A percentile compares a stretch with the other conserved stretches of the same genome.
These are phyloP conservation scores for Patella depressa DNA, from an alignment of 2,888 invertebrate species.

Conservation along the genomic window DNA sequence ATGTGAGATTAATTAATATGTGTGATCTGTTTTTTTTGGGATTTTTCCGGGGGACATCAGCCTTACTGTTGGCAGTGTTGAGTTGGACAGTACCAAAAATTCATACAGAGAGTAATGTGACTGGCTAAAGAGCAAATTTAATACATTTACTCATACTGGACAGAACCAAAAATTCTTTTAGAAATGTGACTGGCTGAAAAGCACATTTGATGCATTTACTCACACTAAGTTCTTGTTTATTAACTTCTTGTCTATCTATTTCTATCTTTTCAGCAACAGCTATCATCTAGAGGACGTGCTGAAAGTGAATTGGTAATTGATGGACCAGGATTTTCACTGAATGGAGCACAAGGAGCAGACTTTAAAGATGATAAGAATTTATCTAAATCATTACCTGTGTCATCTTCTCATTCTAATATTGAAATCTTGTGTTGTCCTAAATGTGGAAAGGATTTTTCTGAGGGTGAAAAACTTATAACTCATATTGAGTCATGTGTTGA, in stretches of 20 bases:
- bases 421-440: constrained; percentile 56
- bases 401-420: neutral
- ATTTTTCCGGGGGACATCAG: no score
- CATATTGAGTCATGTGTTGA: constrained; percentile 61
- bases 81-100: no score
- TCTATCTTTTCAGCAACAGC: neutral
- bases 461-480: constrained; percentile 49
- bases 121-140: no score
- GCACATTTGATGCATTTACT: no score
- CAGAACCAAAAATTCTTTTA: no score
- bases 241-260: neutral
- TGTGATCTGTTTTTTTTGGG: no score
- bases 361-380: neutral
- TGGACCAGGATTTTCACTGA: neutral
- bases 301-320: neutral
- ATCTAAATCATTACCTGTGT: neutral
- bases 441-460: constrained; percentile 52
- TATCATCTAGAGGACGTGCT: neutral
- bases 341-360: neutral
- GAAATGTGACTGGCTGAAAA: no score
- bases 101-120: no score
- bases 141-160: no score
- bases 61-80: no score
- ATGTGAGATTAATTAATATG: no score
- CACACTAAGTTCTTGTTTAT: neutral